Base-by-base conservation (phyloP, 2,113 vertebrate species). In the Lynx canadensis region DNA sequence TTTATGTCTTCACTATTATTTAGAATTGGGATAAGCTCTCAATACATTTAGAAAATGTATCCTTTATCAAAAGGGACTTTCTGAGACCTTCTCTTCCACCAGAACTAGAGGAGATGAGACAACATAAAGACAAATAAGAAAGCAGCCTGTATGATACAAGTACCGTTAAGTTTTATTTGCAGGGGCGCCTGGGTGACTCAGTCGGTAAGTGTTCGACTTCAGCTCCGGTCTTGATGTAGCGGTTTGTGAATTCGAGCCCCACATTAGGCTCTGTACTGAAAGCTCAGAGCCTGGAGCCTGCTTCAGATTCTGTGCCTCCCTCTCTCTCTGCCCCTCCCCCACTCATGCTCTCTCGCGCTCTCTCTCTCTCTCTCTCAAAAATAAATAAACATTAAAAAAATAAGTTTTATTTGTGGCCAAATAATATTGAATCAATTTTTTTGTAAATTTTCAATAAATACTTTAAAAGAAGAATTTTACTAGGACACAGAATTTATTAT, bases 1-100 rank as follows among this genome's bases (percentile, higher is more conserved):
- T 88, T 57, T 79, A 63, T 83, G 13, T 57, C 63, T 82, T 68
- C 89, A 79, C 33, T 9, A 88, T 8, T 85, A 79, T 91, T 97
- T 95, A 81, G 85, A 96, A 91, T 95, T 71, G 1, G 86, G 86
- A 95, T 76, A 82, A 10, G 18, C 13, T 97, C 92, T 97, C 83
- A 87, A 74, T 94, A 96, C 68, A 50, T 33, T 86, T 45, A 81
- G 84, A 93, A 63, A 90, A 27, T 80, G 13, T 18, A 21, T 25
- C 10, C 0, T 57, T n/a, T 78, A 0, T 36, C 73, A 60, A 63
- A 68, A 76, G 5, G 13, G 0, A 4, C 7, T 69, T 79, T 87
- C 45, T 94, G 29, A 79, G 63, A 50, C 9, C 2, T 55, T 66
- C 55, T 57, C 4, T 57, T 48, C n/a, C 86, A 7, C 45, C 9